A percentile compares a stretch with the other conserved stretches of the same genome.
Evolutionary conservation across 2,888 invertebrate genomes (phyloP).

Genomic region (Diarsia dahlii): DNA sequence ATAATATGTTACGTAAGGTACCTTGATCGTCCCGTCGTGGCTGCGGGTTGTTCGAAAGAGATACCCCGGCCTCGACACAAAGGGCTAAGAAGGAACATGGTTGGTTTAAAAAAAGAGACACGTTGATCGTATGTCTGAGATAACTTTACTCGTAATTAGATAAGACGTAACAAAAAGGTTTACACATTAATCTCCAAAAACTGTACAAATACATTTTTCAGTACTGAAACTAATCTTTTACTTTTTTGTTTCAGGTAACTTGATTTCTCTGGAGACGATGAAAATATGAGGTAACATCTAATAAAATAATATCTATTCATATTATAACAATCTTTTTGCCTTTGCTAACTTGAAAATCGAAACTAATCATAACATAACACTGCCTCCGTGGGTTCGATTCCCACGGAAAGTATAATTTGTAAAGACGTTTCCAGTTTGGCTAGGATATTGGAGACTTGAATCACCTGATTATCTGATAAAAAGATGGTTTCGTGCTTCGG

Average conservation of each 20-base stretch:
- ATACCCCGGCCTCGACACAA: too few species aligned
- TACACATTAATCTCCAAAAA: background rate
- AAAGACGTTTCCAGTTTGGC: too few species aligned
- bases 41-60: too few species aligned
- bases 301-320: background rate
- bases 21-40: too few species aligned
- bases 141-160: background rate
- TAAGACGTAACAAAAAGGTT: conserved; percentile 9
- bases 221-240: conserved; percentile 26
- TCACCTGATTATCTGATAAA: too few species aligned
- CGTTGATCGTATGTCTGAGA: background rate
- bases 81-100: too few species aligned
- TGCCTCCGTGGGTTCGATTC: too few species aligned
- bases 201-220: conserved; percentile 19
- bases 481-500: too few species aligned
- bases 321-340: background rate
- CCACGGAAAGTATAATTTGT: too few species aligned
- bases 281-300: conserved; percentile 41
- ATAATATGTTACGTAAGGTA: background rate
- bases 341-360: background rate
- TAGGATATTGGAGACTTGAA: too few species aligned
- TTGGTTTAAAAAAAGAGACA: too few species aligned
- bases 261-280: conserved; percentile 15
- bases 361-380: background rate
- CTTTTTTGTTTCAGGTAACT: conserved; percentile 53